These are phyloP conservation scores for Ecdyonurus torrentis DNA, from an alignment of 2,888 invertebrate genomes.

Conservation along the genomic window DNA sequence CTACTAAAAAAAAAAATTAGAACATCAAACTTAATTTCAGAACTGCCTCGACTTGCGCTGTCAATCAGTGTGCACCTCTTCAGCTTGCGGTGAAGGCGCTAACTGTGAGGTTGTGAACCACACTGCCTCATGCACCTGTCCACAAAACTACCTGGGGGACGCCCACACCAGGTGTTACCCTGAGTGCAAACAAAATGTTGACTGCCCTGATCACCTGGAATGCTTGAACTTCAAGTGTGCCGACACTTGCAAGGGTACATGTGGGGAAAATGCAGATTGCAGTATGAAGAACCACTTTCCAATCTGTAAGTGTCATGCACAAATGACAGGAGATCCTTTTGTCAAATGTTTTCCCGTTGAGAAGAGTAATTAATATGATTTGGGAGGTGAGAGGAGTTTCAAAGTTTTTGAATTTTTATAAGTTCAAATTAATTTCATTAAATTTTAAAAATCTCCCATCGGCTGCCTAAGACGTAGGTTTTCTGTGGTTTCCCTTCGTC, in stretches of 20 bases:
- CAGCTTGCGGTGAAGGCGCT: conserved; percentile 65
- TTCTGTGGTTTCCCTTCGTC: no score
- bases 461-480: no score
- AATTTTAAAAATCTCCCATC: background rate
- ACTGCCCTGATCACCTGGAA: background rate
- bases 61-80: conserved; percentile 69
- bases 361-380: background rate
- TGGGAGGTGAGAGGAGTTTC: no score
- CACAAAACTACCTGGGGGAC: conserved; percentile 59
- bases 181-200: conserved; percentile 20
- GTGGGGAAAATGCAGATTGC: background rate
- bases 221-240: background rate
- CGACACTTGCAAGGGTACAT: background rate
- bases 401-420: background rate
- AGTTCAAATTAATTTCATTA: background rate
- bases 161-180: conserved; percentile 44
- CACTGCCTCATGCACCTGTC: conserved; percentile 72
- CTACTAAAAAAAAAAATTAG: no score
- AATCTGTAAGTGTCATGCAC: background rate
- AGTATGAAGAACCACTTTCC: background rate
- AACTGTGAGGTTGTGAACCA: conserved; percentile 66
- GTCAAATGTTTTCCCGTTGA: background rate
- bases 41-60: conserved; percentile 33
- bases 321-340: background rate
- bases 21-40: no score